Percentiles rank a stretch among this genome's conserved stretches.
Evolutionary conservation across 64 coral and sea anemone genomes (phyloP).

Genomic region (Montipora foliosa): DNA sequence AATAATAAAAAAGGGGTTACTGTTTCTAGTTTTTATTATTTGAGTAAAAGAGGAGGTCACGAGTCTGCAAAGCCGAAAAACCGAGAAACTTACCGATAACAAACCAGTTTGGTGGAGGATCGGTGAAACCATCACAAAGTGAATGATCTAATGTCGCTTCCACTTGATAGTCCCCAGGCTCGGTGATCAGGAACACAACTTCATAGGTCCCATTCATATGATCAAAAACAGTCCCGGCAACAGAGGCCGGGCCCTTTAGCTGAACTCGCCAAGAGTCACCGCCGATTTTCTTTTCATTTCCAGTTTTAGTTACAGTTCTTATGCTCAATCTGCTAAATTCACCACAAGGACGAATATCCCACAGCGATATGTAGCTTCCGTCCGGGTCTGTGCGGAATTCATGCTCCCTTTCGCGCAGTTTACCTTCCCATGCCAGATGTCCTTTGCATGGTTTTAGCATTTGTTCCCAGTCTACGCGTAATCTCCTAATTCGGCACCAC

Average conservation of each 20-base stretch:
- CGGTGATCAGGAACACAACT: constrained; percentile 83
- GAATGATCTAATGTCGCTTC: constrained; percentile 84
- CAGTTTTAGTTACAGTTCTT: constrained; percentile 52
- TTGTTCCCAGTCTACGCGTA: constrained; percentile 85
- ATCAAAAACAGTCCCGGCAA: constrained; percentile 87
- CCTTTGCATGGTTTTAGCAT: constrained; percentile 78
- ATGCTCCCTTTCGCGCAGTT: constrained; percentile 26
- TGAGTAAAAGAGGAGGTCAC: background rate
- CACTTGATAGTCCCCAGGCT: constrained; percentile 70
- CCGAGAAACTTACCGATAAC: constrained; percentile 49
- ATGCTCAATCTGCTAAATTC: constrained; percentile 90
- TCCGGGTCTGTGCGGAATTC: constrained; percentile 79
- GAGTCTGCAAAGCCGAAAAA: background rate
- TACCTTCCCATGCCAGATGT: constrained; percentile 36
- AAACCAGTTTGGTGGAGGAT: constrained; percentile 88
- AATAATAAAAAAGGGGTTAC: no score
- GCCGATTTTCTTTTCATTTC: constrained; percentile 70
- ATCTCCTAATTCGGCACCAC: constrained; percentile 84
- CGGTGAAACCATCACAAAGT: constrained; percentile 77
- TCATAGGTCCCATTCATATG: constrained; percentile 94
- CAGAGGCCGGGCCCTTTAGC: constrained; percentile 82
- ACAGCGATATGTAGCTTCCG: constrained; percentile 79
- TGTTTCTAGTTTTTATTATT: no score
- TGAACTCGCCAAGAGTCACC: constrained; percentile 93
- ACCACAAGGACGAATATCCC: constrained; percentile 85